Evolutionary conservation across 2,888 invertebrate species (phyloP).

Genomic region (Ethmia dodecea): DNA sequence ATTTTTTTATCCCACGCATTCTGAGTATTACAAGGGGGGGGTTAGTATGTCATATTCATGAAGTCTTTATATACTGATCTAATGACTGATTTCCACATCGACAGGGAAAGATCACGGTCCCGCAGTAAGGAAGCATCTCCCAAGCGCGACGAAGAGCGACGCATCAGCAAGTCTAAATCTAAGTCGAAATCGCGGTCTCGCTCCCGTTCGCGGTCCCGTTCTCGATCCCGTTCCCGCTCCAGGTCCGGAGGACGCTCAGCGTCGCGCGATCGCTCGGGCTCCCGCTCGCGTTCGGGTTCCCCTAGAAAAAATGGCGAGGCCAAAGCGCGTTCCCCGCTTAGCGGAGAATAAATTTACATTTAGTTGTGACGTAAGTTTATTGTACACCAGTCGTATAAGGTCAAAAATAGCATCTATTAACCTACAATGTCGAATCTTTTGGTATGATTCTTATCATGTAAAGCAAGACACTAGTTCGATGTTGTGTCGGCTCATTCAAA

Average conservation of each 20-base stretch:
- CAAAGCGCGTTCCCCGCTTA: conserved; percentile 61
- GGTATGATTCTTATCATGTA: too few relatives aligned
- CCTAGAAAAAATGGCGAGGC: conserved; percentile 61
- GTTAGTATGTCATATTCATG: too few relatives aligned
- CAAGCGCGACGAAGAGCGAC: conserved; percentile 59
- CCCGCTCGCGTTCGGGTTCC: conserved; percentile 46
- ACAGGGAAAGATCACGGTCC: conserved; percentile 83
- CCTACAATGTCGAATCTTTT: too few relatives aligned
- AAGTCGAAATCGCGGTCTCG: conserved; percentile 38
- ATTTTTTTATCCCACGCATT: too few relatives aligned
- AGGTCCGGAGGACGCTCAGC: conserved; percentile 33
- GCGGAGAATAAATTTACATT: conserved; percentile 46
- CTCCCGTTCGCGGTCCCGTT: conserved; percentile 41
- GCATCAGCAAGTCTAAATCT: conserved; percentile 57
- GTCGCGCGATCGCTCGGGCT: conserved; percentile 44
- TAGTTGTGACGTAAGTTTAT: neutral
- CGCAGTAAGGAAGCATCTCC: conserved; percentile 80
- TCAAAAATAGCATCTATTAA: too few relatives aligned
- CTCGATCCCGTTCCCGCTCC: conserved; percentile 36
- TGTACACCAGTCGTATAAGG: too few relatives aligned
- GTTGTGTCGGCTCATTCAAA: too few relatives aligned
- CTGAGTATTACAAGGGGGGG: too few relatives aligned
- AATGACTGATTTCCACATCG: conserved; percentile 17
- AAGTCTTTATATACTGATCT: too few relatives aligned
- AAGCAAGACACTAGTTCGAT: too few relatives aligned